Conservation (phyloP, 2,888 invertebrate genomes). For the Iselma pallidipennis region DNA sequence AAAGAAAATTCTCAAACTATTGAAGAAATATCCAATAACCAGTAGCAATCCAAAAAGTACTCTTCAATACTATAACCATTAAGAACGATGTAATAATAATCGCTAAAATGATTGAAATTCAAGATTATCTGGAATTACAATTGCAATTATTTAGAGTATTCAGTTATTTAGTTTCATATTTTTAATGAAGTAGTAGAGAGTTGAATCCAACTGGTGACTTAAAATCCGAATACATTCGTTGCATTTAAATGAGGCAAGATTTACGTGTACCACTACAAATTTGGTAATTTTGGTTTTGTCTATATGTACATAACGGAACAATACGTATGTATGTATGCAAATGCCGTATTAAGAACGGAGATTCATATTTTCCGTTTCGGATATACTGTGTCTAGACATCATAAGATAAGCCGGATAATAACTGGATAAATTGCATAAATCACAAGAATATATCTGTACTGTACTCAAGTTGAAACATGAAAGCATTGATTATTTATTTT, state of each 20-base stretch:
- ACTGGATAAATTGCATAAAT: slow-evolving; percentile 17
- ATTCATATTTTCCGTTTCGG: slow-evolving; percentile 21
- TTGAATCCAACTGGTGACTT: neutral
- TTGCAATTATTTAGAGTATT: neutral
- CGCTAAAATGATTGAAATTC: neutral
- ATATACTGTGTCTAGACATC: slow-evolving; percentile 8
- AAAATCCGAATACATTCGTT: slow-evolving; percentile 4
- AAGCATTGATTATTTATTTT: too few relatives aligned
- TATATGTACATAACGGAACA: slow-evolving; percentile 8
- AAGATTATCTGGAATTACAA: too few relatives aligned
- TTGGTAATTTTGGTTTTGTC: slow-evolving; percentile 12
- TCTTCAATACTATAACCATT: too few relatives aligned
- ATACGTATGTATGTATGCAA: slow-evolving; percentile 20
- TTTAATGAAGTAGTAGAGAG: neutral
- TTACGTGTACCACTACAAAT: slow-evolving; percentile 8
- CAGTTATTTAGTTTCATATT: neutral
- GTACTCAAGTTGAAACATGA: too few relatives aligned
- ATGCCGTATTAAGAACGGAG: slow-evolving; percentile 15
- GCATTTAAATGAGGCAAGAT: slow-evolving; percentile 18
- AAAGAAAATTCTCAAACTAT: too few relatives aligned
- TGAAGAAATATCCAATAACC: too few relatives aligned
- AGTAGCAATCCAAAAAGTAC: too few relatives aligned
- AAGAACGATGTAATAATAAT: slow-evolving; percentile 6
- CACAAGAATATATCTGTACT: too few relatives aligned
- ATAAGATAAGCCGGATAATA: slow-evolving; percentile 12